Conservation (phyloP, 1,140 invertebrate genomes). For the Drosophila burlai region DNA sequence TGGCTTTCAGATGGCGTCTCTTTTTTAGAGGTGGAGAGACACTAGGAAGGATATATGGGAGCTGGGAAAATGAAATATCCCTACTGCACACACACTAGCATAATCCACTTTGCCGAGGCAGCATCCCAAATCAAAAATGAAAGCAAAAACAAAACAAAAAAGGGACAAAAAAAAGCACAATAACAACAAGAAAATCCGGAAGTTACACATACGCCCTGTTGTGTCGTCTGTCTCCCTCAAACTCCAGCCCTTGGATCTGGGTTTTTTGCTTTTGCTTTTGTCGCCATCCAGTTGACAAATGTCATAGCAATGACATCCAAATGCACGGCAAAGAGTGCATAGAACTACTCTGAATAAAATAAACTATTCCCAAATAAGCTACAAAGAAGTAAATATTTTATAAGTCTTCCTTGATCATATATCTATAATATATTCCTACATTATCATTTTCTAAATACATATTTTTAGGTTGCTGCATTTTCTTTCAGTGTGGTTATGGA, state of each 20-base stretch:
- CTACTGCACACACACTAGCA: conserved; percentile 39
- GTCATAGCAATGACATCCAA: conserved; percentile 59
- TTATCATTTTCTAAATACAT: neutral
- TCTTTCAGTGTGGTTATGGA: conserved; percentile 1
- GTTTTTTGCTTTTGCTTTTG: conserved; percentile 37
- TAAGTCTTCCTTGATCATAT: neutral
- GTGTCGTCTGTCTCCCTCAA: conserved; percentile 17
- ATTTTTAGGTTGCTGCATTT: neutral
- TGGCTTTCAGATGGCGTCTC: conserved; percentile 6
- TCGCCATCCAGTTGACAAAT: conserved; percentile 71
- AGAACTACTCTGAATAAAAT: neutral
- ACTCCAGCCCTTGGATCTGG: conserved; percentile 7
- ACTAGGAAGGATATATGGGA: conserved; percentile 34
- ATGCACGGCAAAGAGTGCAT: neutral
- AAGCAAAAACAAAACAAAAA: conserved; percentile 3
- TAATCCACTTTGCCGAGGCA: conserved; percentile 71
- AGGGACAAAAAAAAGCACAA: conserved; percentile 27
- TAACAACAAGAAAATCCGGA: conserved; percentile 55
- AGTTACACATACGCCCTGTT: conserved; percentile 79
- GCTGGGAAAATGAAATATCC: conserved; percentile 68
- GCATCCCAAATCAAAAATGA: conserved; percentile 29
- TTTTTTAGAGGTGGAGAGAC: neutral
- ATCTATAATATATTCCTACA: too few relatives aligned
- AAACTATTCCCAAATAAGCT: neutral
- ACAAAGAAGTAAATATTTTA: too few relatives aligned